These are phyloP conservation scores for Eretmocerus hayati DNA, from an alignment of 2,888 invertebrate species.

Conservation along the genomic window DNA sequence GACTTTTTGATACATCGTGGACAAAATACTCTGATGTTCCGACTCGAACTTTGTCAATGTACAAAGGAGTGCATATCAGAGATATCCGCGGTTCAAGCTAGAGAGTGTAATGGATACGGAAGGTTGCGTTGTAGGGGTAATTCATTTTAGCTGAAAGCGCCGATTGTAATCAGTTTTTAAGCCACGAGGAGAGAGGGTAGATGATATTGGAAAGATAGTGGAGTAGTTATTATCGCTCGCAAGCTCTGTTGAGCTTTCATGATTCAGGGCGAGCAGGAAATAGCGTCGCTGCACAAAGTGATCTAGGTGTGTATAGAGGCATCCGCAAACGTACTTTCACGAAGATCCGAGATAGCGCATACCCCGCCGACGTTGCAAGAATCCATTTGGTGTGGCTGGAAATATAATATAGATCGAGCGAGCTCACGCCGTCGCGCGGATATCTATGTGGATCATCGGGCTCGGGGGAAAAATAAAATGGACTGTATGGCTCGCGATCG, in stretches of 20 bases:
- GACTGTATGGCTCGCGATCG: slow-evolving; percentile 16
- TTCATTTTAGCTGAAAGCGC: too few relatives aligned
- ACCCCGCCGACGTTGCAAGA: slow-evolving; percentile 11
- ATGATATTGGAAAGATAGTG: too few relatives aligned
- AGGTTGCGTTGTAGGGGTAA: too few relatives aligned
- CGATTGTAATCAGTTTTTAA: too few relatives aligned
- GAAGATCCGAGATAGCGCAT: slow-evolving; percentile 17
- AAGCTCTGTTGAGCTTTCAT: background rate
- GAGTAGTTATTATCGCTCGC: background rate
- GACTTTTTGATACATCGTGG: too few relatives aligned
- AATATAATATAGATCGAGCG: slow-evolving; percentile 13
- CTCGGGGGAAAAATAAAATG: slow-evolving; percentile 15
- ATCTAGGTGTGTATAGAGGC: background rate
- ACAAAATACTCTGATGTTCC: too few relatives aligned
- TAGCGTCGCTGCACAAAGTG: slow-evolving; percentile 3
- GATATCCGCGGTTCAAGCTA: too few relatives aligned
- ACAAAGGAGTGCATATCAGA: too few relatives aligned
- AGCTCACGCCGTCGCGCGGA: slow-evolving; percentile 10
- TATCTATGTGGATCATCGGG: slow-evolving; percentile 22
- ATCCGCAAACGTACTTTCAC: slow-evolving; percentile 13
- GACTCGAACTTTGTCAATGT: too few relatives aligned
- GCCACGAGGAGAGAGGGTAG: too few relatives aligned
- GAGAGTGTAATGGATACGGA: too few relatives aligned
- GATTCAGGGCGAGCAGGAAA: background rate
- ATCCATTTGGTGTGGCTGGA: slow-evolving; percentile 16